phyloP scores from a whole-genome alignment of 2,888 invertebrate species.

The Ennomos fuscantarius region DNA sequence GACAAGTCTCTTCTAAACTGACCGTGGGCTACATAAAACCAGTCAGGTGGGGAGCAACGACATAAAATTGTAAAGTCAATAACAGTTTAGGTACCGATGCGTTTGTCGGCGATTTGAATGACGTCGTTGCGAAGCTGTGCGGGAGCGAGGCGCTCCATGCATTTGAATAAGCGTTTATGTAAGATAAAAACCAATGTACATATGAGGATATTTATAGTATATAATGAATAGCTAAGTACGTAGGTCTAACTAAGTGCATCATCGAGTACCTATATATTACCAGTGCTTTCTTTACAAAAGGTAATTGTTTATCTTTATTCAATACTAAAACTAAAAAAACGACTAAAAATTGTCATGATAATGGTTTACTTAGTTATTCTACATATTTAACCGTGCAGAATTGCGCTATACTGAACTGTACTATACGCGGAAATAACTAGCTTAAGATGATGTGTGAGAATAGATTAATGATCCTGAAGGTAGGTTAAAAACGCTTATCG shows the following conservation, averaged over 20 bases:
- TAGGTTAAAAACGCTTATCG: slow-evolving; percentile 18
- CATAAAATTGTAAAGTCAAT: slow-evolving; percentile 28
- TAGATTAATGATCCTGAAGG: slow-evolving; percentile 11
- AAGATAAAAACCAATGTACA: slow-evolving; percentile 6
- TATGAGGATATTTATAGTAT: background rate
- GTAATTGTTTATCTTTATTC: too few species aligned
- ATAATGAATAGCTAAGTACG: too few species aligned
- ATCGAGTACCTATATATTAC: too few species aligned
- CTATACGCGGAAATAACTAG: slow-evolving; percentile 2
- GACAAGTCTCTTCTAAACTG: slow-evolving; percentile 24
- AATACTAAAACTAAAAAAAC: too few species aligned
- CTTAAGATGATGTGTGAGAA: background rate
- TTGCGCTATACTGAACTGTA: too few species aligned
- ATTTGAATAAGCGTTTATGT: slow-evolving; percentile 7
- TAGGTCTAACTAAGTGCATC: too few species aligned
- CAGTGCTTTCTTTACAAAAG: too few species aligned
- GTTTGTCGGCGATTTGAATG: slow-evolving; percentile 18
- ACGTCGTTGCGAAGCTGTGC: slow-evolving; percentile 12
- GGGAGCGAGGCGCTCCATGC: slow-evolving; percentile 4
- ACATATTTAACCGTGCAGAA: too few species aligned
- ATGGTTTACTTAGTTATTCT: background rate
- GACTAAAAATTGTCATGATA: background rate
- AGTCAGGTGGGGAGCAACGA: slow-evolving; percentile 29
- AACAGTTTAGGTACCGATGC: slow-evolving; percentile 16
- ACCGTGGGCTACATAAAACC: slow-evolving; percentile 29